phyloP scores from a whole-genome alignment of 1,140 invertebrate genomes.

The Calosoma granatense region DNA sequence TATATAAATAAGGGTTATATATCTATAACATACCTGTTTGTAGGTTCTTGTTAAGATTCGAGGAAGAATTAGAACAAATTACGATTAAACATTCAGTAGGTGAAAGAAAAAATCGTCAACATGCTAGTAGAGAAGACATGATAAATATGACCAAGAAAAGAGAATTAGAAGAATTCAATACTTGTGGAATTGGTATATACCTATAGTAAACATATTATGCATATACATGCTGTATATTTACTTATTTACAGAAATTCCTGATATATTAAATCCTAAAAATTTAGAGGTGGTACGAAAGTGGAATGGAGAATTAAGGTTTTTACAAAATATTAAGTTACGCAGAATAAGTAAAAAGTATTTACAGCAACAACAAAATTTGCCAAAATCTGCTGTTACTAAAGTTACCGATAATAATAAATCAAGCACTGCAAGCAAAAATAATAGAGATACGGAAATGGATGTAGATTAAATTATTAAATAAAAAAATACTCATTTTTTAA shows the following conservation, averaged over 20 bases:
- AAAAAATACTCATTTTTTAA: no score
- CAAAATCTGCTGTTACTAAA: no score
- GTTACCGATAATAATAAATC: no score
- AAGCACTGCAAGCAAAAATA: no score
- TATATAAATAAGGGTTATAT: constrained; percentile 5
- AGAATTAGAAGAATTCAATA: constrained; percentile 58
- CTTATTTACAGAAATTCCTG: constrained; percentile 46
- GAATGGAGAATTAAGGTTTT: constrained; percentile 53
- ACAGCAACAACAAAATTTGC: constrained; percentile 22
- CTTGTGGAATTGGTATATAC: constrained; percentile 54
- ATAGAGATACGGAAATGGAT: no score
- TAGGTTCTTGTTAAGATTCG: constrained; percentile 51
- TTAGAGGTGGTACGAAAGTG: constrained; percentile 49
- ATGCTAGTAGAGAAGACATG: constrained; percentile 62
- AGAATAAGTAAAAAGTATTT: constrained; percentile 44
- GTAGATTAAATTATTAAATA: no score
- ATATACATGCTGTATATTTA: constrained; percentile 11
- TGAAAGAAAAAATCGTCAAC: constrained; percentile 56
- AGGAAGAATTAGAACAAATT: constrained; percentile 69
- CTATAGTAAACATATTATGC: background rate
- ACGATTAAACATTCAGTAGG: constrained; percentile 61
- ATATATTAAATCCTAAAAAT: constrained; percentile 47
- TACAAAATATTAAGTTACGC: constrained; percentile 55
- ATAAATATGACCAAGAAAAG: constrained; percentile 58
- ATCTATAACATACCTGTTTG: constrained; percentile 19